Evolutionary conservation across 1,140 invertebrate species (phyloP).

Genomic region (Drosophila setifemur): DNA sequence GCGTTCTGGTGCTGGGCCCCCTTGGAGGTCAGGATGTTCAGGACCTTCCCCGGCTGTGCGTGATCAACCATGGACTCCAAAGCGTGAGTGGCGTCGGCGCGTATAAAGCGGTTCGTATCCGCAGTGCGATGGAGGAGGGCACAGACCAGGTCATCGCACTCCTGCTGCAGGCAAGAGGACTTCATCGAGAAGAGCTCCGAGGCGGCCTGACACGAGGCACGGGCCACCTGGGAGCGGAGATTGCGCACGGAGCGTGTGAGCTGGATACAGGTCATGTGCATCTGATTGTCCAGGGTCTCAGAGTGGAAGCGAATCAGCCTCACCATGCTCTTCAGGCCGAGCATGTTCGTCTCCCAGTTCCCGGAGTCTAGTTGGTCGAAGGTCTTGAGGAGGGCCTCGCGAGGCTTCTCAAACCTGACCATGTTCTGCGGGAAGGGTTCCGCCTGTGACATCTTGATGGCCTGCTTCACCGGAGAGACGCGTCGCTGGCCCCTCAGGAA

Average conservation of each 20-base stretch:
- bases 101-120: slow-evolving; percentile 95
- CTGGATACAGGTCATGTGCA: slow-evolving; percentile 86
- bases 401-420: slow-evolving; percentile 84
- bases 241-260: slow-evolving; percentile 92
- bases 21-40: slow-evolving; percentile 83
- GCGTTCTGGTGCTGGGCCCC: slow-evolving; percentile 92
- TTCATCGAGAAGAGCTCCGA: slow-evolving; percentile 89
- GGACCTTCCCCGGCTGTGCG: slow-evolving; percentile 84
- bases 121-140: slow-evolving; percentile 93
- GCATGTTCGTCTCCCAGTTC: slow-evolving; percentile 94
- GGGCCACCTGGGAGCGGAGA: slow-evolving; percentile 94
- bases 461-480: slow-evolving; percentile 72
- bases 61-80: slow-evolving; percentile 91
- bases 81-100: slow-evolving; percentile 92
- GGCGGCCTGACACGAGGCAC: slow-evolving; percentile 91
- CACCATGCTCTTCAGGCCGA: slow-evolving; percentile 89
- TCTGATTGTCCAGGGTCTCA: slow-evolving; percentile 86
- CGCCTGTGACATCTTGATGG: slow-evolving; percentile 69
- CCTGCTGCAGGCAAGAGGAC: slow-evolving; percentile 90
- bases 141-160: slow-evolving; percentile 92
- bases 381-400: slow-evolving; percentile 86
- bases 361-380: slow-evolving; percentile 87
- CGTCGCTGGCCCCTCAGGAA: slow-evolving; percentile 63
- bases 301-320: slow-evolving; percentile 89
- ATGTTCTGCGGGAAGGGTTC: slow-evolving; percentile 70